These are phyloP conservation scores for Mesopsocus fuscifrons DNA, from an alignment of 2,888 invertebrate genomes.

Conservation along the genomic window DNA sequence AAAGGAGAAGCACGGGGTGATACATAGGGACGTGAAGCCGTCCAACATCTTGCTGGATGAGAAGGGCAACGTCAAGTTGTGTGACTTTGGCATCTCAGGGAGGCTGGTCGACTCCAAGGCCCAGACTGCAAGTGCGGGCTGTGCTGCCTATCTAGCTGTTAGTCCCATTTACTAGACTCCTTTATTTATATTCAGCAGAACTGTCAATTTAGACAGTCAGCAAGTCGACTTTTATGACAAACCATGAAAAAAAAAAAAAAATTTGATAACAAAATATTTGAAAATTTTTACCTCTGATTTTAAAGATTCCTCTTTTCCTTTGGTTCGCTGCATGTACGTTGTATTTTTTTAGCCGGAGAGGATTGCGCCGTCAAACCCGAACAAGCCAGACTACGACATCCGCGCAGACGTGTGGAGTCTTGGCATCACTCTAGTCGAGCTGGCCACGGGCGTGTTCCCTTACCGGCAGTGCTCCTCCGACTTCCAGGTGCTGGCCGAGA, in stretches of 20 bases:
- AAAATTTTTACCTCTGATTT: conserved; percentile 3
- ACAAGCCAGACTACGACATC: conserved; percentile 92
- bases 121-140: conserved; percentile 89
- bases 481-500: conserved; percentile 89
- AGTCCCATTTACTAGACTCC: conserved; percentile 25
- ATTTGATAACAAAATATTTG: conserved; percentile 2
- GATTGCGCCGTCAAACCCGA: conserved; percentile 84
- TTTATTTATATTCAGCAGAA: neutral
- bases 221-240: too few species aligned
- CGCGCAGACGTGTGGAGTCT: conserved; percentile 99
- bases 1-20: conserved; percentile 91
- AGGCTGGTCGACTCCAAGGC: conserved; percentile 95
- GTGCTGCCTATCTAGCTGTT: conserved; percentile 99
- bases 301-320: too few species aligned
- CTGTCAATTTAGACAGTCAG: too few species aligned
- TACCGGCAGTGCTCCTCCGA: conserved; percentile 90
- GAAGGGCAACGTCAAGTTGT: conserved; percentile 87
- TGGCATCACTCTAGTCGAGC: conserved; percentile 88
- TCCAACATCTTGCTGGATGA: conserved; percentile 95
- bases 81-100: conserved; percentile 99
- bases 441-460: conserved; percentile 92
- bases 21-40: conserved; percentile 96
- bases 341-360: conserved; percentile 97
- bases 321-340: too few species aligned
- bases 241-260: too few species aligned